Evolutionary conservation across 2,797 vertebrate species (phyloP).

Genomic region (Glossophaga mutica): DNA sequence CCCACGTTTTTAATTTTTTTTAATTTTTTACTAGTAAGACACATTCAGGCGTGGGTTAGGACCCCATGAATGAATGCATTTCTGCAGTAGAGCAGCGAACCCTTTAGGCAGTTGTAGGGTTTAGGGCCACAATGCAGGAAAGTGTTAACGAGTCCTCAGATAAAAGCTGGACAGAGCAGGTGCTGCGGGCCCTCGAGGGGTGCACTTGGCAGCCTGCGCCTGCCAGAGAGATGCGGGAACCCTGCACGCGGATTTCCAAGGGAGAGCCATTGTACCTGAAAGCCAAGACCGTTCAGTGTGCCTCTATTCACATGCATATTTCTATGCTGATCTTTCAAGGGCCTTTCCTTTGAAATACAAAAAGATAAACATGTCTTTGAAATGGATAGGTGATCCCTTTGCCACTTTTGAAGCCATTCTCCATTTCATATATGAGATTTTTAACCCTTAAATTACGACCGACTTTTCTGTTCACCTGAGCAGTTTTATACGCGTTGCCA

Average conservation of each 20-base stretch:
- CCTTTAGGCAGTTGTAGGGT: neutral
- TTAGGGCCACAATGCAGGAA: neutral
- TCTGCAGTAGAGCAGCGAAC: neutral
- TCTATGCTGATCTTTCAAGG: slow-evolving; percentile 72
- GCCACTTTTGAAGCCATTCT: slow-evolving; percentile 73
- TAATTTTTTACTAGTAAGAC: neutral
- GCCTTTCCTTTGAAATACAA: slow-evolving; percentile 76
- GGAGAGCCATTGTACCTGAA: slow-evolving; percentile 76
- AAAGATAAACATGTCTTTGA: slow-evolving; percentile 80
- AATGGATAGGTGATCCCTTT: slow-evolving; percentile 75
- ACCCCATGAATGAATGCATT: neutral
- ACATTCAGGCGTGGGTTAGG: neutral
- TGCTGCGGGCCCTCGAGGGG: neutral
- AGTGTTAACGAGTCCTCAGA: slow-evolving; percentile 35
- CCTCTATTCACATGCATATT: slow-evolving; percentile 79
- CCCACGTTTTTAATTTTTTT: no score
- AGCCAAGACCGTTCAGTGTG: slow-evolving; percentile 66
- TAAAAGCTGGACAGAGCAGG: slow-evolving; percentile 17
- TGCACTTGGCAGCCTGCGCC: neutral
- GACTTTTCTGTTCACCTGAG: neutral
- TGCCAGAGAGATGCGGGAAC: slow-evolving; percentile 45
- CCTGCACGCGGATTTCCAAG: slow-evolving; percentile 36
- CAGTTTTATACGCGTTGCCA: neutral
- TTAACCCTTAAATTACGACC: slow-evolving; percentile 77
- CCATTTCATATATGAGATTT: slow-evolving; percentile 51